Base-by-base conservation (phyloP, 2,797 vertebrate species). In the Pangasius macronema region DNA sequence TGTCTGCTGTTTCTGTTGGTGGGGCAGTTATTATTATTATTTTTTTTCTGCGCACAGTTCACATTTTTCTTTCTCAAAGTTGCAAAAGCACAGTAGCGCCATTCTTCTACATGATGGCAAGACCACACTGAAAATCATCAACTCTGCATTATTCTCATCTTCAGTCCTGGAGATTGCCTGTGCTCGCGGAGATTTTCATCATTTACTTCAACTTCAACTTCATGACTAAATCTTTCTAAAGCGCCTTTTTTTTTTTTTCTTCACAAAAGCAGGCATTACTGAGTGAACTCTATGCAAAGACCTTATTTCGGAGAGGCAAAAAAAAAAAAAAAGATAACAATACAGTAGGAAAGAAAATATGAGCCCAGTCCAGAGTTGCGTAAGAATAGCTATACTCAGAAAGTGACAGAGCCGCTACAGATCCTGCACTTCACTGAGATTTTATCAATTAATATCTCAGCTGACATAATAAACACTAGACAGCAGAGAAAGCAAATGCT, bases 401-500 rank as follows among this genome's bases (percentile, higher is more conserved):
- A 83, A 53, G 46, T 0, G 20, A 68, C 3, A 36, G 5, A 53
- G 5, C 1, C 67, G 81, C 87, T 85, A 86, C 70, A 87, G 87
- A 55, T 73, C 83, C 81, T 82, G 83, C 81, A 81, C 55, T 42
- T 27, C 89, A 91, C 90, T 85, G 88, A 90, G 86, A 92, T 91
- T 85, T 87, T 80, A 92, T 92, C 90, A 91, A 90, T 86, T 91
- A 90, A 89, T 89, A 91, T 90, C 88, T 86, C 22, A 53, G 46
- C 81, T 86, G 76, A 87, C 72, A 84, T 85, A 88, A 92, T 90
- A 88, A 91, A 91, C 89, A 84, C 87, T 86, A 89, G 90, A 91
- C 82, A 88, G 85, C 55, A 65, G 36, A 30, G 55, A 14, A 18
- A 46, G 39, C 46, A 61, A 61, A n/a, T 61, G 75, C 16, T 68